These are phyloP conservation scores for Patiria pectinifera DNA, from an alignment of 53 echinoderm and acorn worm genomes.

Conservation along the genomic window DNA sequence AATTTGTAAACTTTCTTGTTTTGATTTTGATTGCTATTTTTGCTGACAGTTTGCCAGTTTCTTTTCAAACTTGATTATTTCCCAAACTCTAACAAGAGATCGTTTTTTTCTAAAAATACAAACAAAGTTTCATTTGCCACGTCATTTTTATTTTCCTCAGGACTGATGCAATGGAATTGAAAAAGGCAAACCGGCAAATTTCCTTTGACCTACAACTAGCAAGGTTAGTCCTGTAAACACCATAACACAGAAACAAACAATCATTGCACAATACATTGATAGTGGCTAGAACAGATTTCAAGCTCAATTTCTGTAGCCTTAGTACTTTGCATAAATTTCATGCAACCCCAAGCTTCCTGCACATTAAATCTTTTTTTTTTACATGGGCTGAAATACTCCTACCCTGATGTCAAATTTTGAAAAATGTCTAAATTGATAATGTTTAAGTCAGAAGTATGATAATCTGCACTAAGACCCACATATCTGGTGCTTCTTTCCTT, in stretches of 20 bases:
- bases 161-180: neutral
- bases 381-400: too few relatives aligned
- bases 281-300: neutral
- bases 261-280: too few relatives aligned
- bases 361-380: neutral
- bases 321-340: too few relatives aligned
- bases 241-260: neutral
- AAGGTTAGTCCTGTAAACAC: constrained; percentile 7
- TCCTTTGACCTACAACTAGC: constrained; percentile 34
- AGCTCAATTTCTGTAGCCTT: too few relatives aligned
- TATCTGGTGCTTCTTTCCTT: neutral
- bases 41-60: too few relatives aligned
- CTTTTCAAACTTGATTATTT: too few relatives aligned
- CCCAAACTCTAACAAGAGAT: neutral
- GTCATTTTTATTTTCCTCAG: neutral
- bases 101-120: neutral
- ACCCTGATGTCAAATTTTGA: too few relatives aligned
- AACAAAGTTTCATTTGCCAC: neutral
- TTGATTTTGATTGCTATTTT: neutral
- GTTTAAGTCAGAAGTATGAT: neutral
- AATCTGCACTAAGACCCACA: neutral
- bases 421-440: too few relatives aligned
- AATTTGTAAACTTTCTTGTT: neutral
- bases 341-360: too few relatives aligned
- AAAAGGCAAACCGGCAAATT: constrained; percentile 17